Evolutionary conservation across 2,113 vertebrate species (phyloP).

Genomic region (Cryptomyrus ogoouensis): DNA sequence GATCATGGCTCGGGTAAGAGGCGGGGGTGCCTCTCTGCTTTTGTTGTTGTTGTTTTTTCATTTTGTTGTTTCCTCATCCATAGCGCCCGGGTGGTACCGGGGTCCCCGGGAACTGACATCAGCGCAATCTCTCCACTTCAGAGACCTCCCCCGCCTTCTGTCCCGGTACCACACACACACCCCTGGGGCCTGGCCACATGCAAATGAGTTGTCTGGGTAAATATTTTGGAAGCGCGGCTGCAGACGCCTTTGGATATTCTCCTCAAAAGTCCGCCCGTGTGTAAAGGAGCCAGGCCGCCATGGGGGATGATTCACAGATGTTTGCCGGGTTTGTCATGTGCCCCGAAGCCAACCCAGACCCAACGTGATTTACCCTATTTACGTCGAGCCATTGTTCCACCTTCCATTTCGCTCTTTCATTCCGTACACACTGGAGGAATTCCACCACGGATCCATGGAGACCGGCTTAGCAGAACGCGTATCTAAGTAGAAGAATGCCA

Average conservation of each 20-base stretch:
- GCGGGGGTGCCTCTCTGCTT: not conserved
- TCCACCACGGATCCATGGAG: not conserved
- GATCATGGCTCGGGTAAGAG: not conserved
- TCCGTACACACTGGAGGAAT: not conserved
- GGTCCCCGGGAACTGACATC: slow-evolving; percentile 14
- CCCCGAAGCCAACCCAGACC: not conserved
- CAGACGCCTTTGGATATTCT: slow-evolving; percentile 26
- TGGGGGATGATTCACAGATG: slow-evolving; percentile 36
- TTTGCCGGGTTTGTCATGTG: slow-evolving; percentile 12
- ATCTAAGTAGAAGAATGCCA: slow-evolving; percentile 2
- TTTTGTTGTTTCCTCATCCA: not conserved
- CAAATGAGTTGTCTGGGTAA: slow-evolving; percentile 33
- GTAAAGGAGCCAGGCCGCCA: slow-evolving; percentile 29
- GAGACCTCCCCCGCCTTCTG: not conserved
- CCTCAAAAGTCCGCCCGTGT: slow-evolving; percentile 11
- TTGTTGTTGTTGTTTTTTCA: slow-evolving; percentile 20
- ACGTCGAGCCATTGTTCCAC: not conserved
- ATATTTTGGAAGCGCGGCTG: slow-evolving; percentile 27
- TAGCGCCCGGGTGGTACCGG: slow-evolving; percentile 3
- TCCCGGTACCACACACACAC: slow-evolving; percentile 21
- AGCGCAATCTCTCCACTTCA: not conserved
- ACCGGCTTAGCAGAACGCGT: not conserved
- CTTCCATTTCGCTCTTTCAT: not conserved
- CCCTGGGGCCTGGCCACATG: slow-evolving; percentile 25
- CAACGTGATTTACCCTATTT: slow-evolving; percentile 11